Conservation (phyloP, 2,888 invertebrate genomes). For the Lasius platythorax region DNA sequence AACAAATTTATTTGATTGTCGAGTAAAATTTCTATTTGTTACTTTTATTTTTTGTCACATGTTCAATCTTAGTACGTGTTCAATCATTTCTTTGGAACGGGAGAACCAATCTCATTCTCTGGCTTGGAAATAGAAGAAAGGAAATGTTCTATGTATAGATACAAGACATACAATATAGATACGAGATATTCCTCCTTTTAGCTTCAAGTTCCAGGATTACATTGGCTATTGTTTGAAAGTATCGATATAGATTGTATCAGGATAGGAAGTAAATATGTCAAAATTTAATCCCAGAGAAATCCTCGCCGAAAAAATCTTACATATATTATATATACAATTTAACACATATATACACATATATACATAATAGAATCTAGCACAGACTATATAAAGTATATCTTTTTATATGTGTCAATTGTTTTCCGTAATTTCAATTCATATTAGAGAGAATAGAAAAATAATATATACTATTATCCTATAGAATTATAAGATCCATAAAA, state of each 20-base stretch:
- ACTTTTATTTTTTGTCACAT: slow-evolving; percentile 33
- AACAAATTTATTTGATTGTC: slow-evolving; percentile 23
- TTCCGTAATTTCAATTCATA: neutral
- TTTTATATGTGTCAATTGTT: neutral
- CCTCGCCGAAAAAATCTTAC: neutral
- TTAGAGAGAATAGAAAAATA: neutral
- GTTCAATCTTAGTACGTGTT: slow-evolving; percentile 33
- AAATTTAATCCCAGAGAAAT: slow-evolving; percentile 21
- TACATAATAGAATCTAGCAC: neutral
- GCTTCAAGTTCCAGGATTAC: slow-evolving; percentile 38
- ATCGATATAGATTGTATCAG: slow-evolving; percentile 34
- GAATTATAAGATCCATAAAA: neutral
- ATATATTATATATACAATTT: neutral
- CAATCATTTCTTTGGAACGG: slow-evolving; percentile 37
- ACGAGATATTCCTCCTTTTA: slow-evolving; percentile 14
- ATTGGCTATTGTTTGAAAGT: slow-evolving; percentile 38
- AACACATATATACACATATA: neutral
- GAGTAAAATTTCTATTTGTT: slow-evolving; percentile 14
- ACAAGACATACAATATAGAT: slow-evolving; percentile 24
- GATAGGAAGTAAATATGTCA: slow-evolving; percentile 26
- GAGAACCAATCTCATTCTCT: slow-evolving; percentile 32
- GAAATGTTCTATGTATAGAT: slow-evolving; percentile 29
- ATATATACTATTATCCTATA: neutral
- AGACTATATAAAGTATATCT: neutral
- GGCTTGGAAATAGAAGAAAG: slow-evolving; percentile 36